These are phyloP conservation scores for Sturnus vulgaris DNA, from an alignment of 2,113 vertebrate species.

Conservation along the genomic window DNA sequence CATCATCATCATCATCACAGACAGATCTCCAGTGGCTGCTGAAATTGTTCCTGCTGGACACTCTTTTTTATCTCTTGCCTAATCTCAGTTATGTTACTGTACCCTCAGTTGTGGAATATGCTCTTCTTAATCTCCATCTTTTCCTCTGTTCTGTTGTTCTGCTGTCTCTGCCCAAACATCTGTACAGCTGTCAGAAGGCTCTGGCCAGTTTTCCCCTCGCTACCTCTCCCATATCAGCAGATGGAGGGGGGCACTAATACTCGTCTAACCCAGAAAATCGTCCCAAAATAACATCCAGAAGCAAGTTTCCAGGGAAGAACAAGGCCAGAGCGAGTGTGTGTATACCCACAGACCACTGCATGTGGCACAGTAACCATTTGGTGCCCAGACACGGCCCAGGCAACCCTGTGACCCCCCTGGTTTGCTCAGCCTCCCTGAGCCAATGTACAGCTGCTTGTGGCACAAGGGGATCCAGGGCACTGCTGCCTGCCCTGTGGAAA, in stretches of 20 bases:
- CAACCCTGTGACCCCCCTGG: background rate
- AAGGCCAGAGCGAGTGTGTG: background rate
- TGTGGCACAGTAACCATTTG: background rate
- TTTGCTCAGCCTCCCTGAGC: background rate
- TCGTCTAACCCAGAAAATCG: background rate
- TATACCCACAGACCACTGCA: background rate
- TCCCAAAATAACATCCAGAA: background rate
- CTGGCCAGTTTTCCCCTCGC: background rate
- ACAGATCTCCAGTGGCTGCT: background rate
- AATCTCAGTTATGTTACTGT: background rate
- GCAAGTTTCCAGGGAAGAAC: background rate
- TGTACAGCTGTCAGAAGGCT: background rate
- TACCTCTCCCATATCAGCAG: background rate
- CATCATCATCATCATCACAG: background rate
- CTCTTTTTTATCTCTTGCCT: background rate
- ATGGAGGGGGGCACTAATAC: background rate
- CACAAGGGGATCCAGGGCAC: fast-evolving
- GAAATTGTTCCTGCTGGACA: background rate
- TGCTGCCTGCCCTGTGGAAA: background rate
- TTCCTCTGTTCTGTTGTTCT: background rate
- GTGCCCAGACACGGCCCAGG: background rate
- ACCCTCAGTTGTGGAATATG: background rate
- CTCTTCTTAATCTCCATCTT: background rate
- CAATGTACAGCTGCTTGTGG: fast-evolving
- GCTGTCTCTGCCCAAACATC: background rate